phyloP scores from a whole-genome alignment of 1,140 invertebrate species.

The Drosophila tsacasi region DNA sequence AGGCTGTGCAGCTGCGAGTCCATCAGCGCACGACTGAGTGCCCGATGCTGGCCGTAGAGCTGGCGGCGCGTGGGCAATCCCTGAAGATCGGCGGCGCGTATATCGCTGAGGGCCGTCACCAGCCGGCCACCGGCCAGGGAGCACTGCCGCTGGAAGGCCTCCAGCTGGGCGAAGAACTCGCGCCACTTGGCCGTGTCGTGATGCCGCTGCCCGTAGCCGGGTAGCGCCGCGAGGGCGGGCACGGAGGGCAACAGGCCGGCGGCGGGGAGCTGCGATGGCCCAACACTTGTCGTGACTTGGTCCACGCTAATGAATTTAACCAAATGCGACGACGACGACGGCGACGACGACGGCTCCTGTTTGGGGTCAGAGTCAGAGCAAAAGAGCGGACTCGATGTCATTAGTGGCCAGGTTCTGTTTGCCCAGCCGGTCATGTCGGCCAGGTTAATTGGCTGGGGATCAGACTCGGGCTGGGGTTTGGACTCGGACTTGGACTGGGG shows the following conservation, averaged over 20 bases:
- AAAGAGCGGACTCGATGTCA: conserved; percentile 59
- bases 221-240: conserved; percentile 85
- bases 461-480: conserved; percentile 25
- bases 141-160: conserved; percentile 86
- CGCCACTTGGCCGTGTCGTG: conserved; percentile 88
- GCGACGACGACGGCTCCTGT: conserved; percentile 45
- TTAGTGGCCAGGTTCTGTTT: conserved; percentile 73
- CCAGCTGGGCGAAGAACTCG: conserved; percentile 88
- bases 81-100: conserved; percentile 85
- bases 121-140: conserved; percentile 86
- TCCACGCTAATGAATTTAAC: conserved; percentile 85
- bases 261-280: conserved; percentile 84
- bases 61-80: conserved; percentile 86
- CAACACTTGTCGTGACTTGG: conserved; percentile 85
- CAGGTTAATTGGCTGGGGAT: conserved; percentile 78
- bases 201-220: conserved; percentile 84
- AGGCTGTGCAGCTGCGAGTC: conserved; percentile 86
- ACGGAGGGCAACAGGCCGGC: conserved; percentile 65
- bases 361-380: conserved; percentile 59
- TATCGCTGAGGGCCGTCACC: conserved; percentile 86
- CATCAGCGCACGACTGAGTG: conserved; percentile 86
- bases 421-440: conserved; percentile 60
- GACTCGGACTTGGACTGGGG: conserved; percentile 44
- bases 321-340: conserved; percentile 56
- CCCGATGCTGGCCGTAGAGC: conserved; percentile 86